Evolutionary conservation across 2,888 invertebrate species (phyloP).

Genomic region (Callosobruchus maculatus): DNA sequence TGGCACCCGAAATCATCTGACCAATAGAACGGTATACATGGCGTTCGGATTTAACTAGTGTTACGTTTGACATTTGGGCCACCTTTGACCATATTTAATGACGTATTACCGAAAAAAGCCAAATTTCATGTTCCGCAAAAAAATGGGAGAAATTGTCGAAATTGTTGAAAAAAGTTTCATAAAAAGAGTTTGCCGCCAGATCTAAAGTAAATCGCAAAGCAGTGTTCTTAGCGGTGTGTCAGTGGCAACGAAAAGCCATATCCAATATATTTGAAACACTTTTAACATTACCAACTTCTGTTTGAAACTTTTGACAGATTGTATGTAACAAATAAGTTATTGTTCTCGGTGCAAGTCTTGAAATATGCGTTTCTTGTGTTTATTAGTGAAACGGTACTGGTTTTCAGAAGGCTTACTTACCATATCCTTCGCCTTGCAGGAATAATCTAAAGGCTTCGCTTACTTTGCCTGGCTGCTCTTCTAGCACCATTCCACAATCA

Average conservation of each 20-base stretch:
- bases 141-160: too few species aligned
- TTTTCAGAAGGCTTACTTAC: conserved; percentile 77
- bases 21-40: too few species aligned
- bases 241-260: conserved; percentile 25
- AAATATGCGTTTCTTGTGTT: background rate
- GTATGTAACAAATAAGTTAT: background rate
- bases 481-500: conserved; percentile 95
- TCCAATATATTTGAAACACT: conserved; percentile 4
- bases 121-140: too few species aligned
- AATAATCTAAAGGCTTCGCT: conserved; percentile 96
- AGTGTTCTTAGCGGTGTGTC: conserved; percentile 33
- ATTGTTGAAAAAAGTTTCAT: background rate
- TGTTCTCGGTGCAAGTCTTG: background rate
- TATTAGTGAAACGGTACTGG: background rate
- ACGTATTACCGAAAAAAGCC: too few species aligned
- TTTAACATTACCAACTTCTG: background rate
- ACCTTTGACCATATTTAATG: too few species aligned
- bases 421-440: conserved; percentile 97
- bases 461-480: conserved; percentile 95
- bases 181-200: background rate
- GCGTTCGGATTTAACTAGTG: too few species aligned
- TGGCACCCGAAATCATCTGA: too few species aligned
- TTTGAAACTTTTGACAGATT: background rate
- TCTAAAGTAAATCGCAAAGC: conserved; percentile 26
- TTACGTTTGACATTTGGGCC: too few species aligned